phyloP scores from a whole-genome alignment of 2,888 invertebrate genomes.

The Hirtodrosophila histrioides region DNA sequence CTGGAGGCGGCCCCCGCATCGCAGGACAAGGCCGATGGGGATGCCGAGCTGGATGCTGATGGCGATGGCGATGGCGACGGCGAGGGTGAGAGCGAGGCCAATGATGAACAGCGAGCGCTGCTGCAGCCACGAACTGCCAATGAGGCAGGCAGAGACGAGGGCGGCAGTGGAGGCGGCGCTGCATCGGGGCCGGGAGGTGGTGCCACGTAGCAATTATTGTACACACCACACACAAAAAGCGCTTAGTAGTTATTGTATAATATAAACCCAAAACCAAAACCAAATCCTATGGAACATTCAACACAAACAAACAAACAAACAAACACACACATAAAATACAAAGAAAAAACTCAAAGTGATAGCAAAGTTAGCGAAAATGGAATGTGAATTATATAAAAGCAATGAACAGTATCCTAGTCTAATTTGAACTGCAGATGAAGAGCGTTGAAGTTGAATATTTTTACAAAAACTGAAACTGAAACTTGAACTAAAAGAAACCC shows the following conservation, averaged over 20 bases:
- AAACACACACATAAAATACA: conserved; percentile 28
- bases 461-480: conserved; percentile 52
- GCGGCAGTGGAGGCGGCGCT: conserved; percentile 50
- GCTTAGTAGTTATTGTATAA: conserved; percentile 67
- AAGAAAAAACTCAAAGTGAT: conserved; percentile 72
- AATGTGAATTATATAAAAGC: conserved; percentile 83
- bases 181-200: conserved; percentile 47
- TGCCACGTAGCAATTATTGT: conserved; percentile 83
- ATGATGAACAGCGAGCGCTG: conserved; percentile 83
- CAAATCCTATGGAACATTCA: conserved; percentile 31
- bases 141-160: conserved; percentile 20
- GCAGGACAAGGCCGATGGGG: conserved; percentile 32
- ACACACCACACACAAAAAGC: conserved; percentile 58
- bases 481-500: conserved; percentile 40
- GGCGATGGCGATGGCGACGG: conserved; percentile 60
- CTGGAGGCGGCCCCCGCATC: conserved; percentile 46
- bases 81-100: conserved; percentile 79
- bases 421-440: conserved; percentile 52
- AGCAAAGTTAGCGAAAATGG: conserved; percentile 77
- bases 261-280: conserved; percentile 21
- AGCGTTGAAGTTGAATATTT: conserved; percentile 71
- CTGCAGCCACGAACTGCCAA: conserved; percentile 63
- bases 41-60: conserved; percentile 21
- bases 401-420: conserved; percentile 83
- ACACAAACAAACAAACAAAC: conserved; percentile 29